These are phyloP conservation scores for Drosophila athabasca DNA, from an alignment of 1,140 invertebrate species.

Conservation along the genomic window DNA sequence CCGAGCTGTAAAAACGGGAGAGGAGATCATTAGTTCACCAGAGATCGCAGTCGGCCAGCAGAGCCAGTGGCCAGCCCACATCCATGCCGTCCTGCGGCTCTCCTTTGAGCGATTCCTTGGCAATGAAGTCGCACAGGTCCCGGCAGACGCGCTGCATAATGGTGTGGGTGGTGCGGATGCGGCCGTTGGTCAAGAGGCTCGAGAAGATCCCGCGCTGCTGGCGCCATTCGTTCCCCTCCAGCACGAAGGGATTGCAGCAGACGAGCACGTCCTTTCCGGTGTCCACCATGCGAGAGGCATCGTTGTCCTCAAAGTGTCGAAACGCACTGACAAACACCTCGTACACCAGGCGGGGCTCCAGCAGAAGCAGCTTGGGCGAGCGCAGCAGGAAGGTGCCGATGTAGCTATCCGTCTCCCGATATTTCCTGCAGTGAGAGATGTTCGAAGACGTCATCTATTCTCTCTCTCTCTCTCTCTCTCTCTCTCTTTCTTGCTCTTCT, in stretches of 20 bases:
- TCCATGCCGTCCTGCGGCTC: slow-evolving; percentile 52
- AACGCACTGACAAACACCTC: slow-evolving; percentile 85
- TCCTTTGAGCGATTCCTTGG: not conserved
- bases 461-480: no score
- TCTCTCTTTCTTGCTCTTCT: no score
- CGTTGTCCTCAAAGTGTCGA: slow-evolving; percentile 83
- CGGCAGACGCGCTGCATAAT: slow-evolving; percentile 63
- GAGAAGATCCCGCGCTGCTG: slow-evolving; percentile 84
- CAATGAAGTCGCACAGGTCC: slow-evolving; percentile 56
- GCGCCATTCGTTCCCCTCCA: slow-evolving; percentile 85
- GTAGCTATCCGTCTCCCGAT: slow-evolving; percentile 60
- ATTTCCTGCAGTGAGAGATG: slow-evolving; percentile 21
- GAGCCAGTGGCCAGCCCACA: slow-evolving; percentile 35
- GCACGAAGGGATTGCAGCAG: slow-evolving; percentile 84
- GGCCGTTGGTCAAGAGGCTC: slow-evolving; percentile 85
- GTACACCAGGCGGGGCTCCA: slow-evolving; percentile 85
- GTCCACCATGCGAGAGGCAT: slow-evolving; percentile 75
- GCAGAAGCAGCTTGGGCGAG: slow-evolving; percentile 84
- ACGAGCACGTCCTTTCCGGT: slow-evolving; percentile 82
- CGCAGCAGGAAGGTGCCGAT: slow-evolving; percentile 83
- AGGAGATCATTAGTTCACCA: no score
- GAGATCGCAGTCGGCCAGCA: not conserved
- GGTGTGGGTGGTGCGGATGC: slow-evolving; percentile 65
- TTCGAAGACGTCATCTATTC: no score
- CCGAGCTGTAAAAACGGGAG: slow-evolving; percentile 55